Base-by-base conservation (phyloP, 2,888 invertebrate species). In the Lasioglossum oenotherae region DNA sequence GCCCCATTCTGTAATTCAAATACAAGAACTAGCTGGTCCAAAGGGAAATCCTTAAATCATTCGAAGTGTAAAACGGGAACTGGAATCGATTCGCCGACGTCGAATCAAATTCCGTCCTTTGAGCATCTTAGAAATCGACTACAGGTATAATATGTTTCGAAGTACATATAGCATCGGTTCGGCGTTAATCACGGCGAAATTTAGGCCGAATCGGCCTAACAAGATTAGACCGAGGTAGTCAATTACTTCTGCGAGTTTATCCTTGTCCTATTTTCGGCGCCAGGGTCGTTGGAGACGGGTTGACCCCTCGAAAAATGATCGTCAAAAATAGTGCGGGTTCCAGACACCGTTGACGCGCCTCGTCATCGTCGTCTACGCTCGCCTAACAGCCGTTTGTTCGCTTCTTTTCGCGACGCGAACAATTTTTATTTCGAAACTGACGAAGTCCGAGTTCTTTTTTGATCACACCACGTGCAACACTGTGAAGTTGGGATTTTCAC, bases 181-280 rank as follows among this genome's bases (percentile, higher is more conserved):
- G 85, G 80, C 80, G 89, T 84, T 91, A 91, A 90, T 76, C 78
- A 75, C 73, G 74, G 75, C 74, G 75, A 87, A 91, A 93, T 91
- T 90, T 88, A 82, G 74, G 79, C 53, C 69, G 82, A 91, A 91
- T 91, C 81, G 87, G 67, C 80, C 85, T 92, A 93, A 93, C 85
- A 82, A 92, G 89, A 92, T 93, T 93, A 91, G 90, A 89, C 86
- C 84, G 57, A 77, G 76, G 12, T 69, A 81, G 86, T 82, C 74
- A 82, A 87, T 86, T 86, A 84, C 72, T 10, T 69, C 71, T 44
- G 71, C n/a, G 73, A 72, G 76, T 78, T 64, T n/a, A 85, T 86
- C 86, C 82, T 84, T 83, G 88, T 84, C 46, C 85, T 92, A 90
- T 92, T 92, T 91, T 88, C 80, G 86, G 87, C 57, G 41, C 8